These are phyloP conservation scores for Periophthalmus modestus DNA, from an alignment of 2,113 vertebrate genomes.

Conservation along the genomic window DNA sequence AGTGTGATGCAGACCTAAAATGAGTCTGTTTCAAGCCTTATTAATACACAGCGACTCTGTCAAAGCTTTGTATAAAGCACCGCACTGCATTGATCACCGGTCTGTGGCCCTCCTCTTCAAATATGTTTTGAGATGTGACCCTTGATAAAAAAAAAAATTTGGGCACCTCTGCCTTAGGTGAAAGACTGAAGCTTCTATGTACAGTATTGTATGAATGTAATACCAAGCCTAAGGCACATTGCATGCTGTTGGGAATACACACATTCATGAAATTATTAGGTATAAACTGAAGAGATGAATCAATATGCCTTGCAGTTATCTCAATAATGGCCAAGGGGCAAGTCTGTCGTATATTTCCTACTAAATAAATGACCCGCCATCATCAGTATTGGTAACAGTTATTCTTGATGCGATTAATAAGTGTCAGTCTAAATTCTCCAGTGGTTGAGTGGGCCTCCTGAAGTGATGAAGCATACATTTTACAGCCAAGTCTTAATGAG, in stretches of 20 bases:
- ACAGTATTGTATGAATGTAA: no score
- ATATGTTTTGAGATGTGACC: no score
- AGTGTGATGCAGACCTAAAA: no score
- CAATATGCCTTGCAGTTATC: not conserved
- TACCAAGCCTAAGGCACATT: not conserved
- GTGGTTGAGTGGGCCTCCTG: slow-evolving; percentile 21
- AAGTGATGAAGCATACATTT: slow-evolving; percentile 38
- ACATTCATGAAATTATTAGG: not conserved
- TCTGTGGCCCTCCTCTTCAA: no score
- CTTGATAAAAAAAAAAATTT: no score
- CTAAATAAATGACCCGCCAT: not conserved
- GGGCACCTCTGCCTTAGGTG: no score
- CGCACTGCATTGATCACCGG: no score
- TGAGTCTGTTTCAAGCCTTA: no score
- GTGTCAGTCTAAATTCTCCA: slow-evolving; percentile 6
- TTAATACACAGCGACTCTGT: no score
- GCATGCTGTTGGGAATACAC: not conserved
- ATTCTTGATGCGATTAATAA: slow-evolving; percentile 5
- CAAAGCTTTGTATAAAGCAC: no score
- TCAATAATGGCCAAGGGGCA: not conserved
- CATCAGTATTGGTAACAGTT: not conserved
- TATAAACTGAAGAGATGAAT: not conserved
- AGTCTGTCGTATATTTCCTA: not conserved
- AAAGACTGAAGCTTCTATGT: not conserved
- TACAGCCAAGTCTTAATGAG: slow-evolving; percentile 15